A percentile compares a stretch with the other conserved stretches of the same genome.
Evolutionary conservation across 2,888 invertebrate genomes (phyloP).

Genomic region (Alcis repandata): DNA sequence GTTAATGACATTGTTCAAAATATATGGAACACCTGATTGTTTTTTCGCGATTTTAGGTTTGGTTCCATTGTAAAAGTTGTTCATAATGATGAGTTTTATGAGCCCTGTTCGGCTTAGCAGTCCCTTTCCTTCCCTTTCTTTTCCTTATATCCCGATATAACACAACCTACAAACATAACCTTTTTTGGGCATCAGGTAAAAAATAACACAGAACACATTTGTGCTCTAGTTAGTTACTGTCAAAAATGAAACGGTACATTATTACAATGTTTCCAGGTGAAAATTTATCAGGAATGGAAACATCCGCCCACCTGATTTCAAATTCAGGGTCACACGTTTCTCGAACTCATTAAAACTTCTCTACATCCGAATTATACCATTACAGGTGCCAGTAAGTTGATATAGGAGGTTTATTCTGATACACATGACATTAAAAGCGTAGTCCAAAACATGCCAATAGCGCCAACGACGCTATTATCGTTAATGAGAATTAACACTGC

Average conservation of each 20-base stretch:
- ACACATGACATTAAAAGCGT: not conserved
- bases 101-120: no score
- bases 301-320: conserved; percentile 1
- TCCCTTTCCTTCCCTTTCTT: no score
- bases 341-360: conserved; percentile 30
- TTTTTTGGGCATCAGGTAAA: not conserved
- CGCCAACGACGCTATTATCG: no score
- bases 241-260: not conserved
- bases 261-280: not conserved
- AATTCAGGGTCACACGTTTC: conserved; percentile 8
- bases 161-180: not conserved
- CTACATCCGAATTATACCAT: conserved; percentile 1
- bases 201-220: not conserved
- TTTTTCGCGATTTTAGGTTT: no score
- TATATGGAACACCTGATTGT: no score
- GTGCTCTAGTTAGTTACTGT: not conserved
- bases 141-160: no score
- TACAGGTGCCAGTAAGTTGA: not conserved
- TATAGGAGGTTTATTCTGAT: not conserved
- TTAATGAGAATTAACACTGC: no score
- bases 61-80: no score
- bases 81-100: no score
- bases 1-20: no score
- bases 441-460: not conserved
- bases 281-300: conserved; percentile 2